phyloP scores from a whole-genome alignment of 2,113 vertebrate genomes.

The Apodemus sylvaticus region DNA sequence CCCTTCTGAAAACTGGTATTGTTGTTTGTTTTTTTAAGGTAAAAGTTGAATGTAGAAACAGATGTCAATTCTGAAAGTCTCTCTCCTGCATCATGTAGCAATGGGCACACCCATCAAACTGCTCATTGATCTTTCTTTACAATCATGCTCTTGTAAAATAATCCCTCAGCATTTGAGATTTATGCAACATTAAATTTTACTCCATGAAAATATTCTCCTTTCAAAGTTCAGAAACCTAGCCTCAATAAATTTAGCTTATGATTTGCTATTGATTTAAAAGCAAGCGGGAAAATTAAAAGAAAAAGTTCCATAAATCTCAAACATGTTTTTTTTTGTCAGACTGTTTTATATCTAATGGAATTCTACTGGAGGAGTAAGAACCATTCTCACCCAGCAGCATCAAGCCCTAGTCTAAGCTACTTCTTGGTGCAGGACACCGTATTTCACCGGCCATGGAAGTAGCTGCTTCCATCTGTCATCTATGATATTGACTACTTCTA shows the following conservation, averaged over 20 bases:
- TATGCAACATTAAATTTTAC: background rate
- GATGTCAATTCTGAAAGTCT: background rate
- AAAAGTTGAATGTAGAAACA: background rate
- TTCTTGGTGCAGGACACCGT: background rate
- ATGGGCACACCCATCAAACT: background rate
- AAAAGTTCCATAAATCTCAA: background rate
- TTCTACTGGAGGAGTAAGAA: background rate
- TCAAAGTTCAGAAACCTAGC: background rate
- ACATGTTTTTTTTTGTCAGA: background rate
- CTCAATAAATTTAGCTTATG: background rate
- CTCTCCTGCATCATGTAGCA: background rate
- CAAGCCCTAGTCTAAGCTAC: background rate
- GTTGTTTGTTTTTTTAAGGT: background rate
- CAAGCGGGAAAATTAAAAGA: constrained; percentile 10
- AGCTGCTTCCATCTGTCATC: background rate
- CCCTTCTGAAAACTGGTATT: background rate
- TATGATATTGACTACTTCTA: background rate
- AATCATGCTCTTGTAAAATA: background rate
- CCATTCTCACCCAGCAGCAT: background rate
- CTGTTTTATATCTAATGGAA: background rate
- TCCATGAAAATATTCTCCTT: background rate
- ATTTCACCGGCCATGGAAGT: background rate
- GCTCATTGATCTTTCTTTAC: background rate
- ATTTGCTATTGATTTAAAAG: background rate
- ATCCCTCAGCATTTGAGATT: background rate